Base-by-base conservation (phyloP, 2,797 vertebrate species). In the Smutsia gigantea region DNA sequence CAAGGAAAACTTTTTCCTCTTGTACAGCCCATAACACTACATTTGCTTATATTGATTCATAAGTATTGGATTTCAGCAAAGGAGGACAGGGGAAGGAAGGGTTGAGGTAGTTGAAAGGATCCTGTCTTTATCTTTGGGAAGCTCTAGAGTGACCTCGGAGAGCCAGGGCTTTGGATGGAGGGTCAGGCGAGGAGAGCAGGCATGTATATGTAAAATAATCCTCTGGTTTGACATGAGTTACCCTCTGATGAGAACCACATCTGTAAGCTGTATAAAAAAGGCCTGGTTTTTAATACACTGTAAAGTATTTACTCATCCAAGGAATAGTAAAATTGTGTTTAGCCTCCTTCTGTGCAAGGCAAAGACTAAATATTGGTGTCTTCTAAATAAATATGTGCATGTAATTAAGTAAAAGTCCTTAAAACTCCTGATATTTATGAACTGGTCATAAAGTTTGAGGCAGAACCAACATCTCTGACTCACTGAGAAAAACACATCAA, bases 311-410 rank as follows among this genome's bases (percentile, higher is more conserved):
- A 34, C 49, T 68, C 55, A 82, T 74, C 18, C 85, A 93, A 82
- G 75, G 88, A 87, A 42, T 95, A 75, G 34, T 31, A 97, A 97
- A 97, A 98, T 97, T 89, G 29, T 55, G 68, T 97, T 92, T 88
- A 59, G 59, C 37, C 21, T 9, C 53, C 17, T 86, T 95, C 55
- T 68, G 17, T 86, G 66, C 34, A 84, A 90, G n/a, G 53, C 29
- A 95, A 97, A 74, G 1, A 90, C 0, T 23, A n/a, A 85, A 46
- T 87, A 25, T 66, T 93, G 21, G 59, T 95, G 27, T 89, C 98
- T 97, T 37, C 79, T 90, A 87, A 75, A 31, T 93, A 94, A 87
- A 94, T 95, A 96, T 87, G 77, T 53, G 10, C 34, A 42, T 37
- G 31, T 71, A 94, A 95, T 94, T 84, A 85, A 87, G 51, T 72